phyloP scores from a whole-genome alignment of 2,797 vertebrate genomes.

The Hirundo rustica region DNA sequence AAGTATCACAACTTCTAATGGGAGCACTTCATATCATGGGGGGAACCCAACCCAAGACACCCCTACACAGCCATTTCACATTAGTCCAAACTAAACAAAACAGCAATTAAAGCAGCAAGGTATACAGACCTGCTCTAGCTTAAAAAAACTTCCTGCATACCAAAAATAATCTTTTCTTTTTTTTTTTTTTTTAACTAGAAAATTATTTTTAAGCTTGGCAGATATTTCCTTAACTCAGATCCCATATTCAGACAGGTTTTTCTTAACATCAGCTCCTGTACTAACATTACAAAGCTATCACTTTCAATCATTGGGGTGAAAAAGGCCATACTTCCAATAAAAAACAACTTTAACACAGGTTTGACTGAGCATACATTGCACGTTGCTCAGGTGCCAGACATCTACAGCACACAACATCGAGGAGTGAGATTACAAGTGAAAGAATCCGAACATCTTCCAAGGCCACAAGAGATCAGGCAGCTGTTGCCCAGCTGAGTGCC shows the following conservation, averaged over 20 bases:
- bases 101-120: slow-evolving; percentile 33
- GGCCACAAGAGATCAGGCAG: background rate
- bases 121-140: background rate
- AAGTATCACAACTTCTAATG: background rate
- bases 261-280: background rate
- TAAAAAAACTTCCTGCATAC: background rate
- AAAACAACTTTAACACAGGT: background rate
- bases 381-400: background rate
- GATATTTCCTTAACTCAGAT: background rate
- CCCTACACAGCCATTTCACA: background rate
- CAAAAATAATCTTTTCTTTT: background rate
- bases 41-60: background rate
- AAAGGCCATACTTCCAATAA: background rate
- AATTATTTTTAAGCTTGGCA: background rate
- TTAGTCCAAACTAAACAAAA: slow-evolving; percentile 41
- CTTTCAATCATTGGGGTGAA: background rate
- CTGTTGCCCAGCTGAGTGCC: background rate
- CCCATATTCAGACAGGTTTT: background rate
- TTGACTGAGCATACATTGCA: background rate
- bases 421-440: background rate
- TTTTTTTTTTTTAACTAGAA: background rate
- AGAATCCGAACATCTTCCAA: background rate
- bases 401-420: background rate
- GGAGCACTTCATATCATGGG: background rate
- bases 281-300: background rate